A percentile compares a stretch with the other conserved stretches of the same genome.
Evolutionary conservation across 2,797 vertebrate genomes (phyloP).

Genomic region (Anguilla megastoma): DNA sequence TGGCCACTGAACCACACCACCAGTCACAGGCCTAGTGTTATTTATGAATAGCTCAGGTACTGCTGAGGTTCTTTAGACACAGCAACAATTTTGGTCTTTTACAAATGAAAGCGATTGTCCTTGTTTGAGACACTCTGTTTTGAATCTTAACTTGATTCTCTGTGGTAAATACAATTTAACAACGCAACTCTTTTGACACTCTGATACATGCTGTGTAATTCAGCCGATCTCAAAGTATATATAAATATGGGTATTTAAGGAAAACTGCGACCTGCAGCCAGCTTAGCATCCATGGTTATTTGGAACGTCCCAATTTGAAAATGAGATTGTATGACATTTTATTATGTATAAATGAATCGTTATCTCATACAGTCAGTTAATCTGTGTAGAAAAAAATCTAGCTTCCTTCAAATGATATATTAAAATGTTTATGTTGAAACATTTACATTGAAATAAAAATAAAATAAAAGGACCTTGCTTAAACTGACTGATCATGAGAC

Average conservation of each 20-base stretch:
- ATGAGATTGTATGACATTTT: constrained; percentile 21
- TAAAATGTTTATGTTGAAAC: not conserved
- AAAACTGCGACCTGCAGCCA: constrained; percentile 5
- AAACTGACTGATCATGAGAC: not conserved
- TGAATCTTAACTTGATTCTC: not conserved
- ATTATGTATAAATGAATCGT: constrained; percentile 11
- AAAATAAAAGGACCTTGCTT: not conserved
- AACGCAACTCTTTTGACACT: not conserved
- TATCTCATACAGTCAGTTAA: constrained; percentile 30
- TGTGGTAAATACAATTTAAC: constrained; percentile 3
- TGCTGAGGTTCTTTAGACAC: constrained; percentile 1
- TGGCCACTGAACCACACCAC: constrained; percentile 18
- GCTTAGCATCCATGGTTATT: not conserved
- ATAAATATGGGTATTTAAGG: not conserved
- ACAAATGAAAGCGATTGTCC: not conserved
- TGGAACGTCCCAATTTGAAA: constrained; percentile 15
- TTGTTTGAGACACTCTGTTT: not conserved
- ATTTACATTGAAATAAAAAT: not conserved
- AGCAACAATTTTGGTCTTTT: not conserved
- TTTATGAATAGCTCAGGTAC: constrained; percentile 24
- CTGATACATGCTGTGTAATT: not conserved
- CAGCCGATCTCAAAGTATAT: not conserved
- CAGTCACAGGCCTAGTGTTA: not conserved
- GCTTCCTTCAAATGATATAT: not conserved
- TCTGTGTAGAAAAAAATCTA: constrained; percentile 1